phyloP scores from a whole-genome alignment of 2,888 invertebrate genomes.

The Athrips mouffetella region DNA sequence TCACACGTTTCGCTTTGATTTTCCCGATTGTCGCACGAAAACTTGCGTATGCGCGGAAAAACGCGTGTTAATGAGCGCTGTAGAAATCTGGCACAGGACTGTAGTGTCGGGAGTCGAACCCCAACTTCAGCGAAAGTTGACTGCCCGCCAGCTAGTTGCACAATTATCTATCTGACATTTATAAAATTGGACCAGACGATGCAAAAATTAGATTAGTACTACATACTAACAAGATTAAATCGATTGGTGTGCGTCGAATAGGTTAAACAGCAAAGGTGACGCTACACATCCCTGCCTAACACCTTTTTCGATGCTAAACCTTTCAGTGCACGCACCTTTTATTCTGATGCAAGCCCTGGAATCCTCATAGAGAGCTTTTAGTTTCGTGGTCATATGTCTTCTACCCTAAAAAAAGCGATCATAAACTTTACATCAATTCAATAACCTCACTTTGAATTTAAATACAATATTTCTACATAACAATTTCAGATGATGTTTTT shows the following conservation, averaged over 20 bases:
- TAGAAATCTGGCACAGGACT: background rate
- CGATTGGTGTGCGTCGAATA: constrained; percentile 1
- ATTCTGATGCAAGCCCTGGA: too few relatives aligned
- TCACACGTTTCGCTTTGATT: background rate
- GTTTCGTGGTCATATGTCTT: too few relatives aligned
- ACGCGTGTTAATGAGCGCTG: constrained; percentile 5
- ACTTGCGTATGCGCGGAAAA: background rate
- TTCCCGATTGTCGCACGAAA: background rate
- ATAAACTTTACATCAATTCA: too few relatives aligned
- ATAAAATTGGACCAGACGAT: constrained; percentile 71
- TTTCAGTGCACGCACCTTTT: too few relatives aligned
- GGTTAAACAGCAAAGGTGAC: too few relatives aligned
- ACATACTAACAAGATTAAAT: constrained; percentile 1
- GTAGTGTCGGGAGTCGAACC: constrained; percentile 9
- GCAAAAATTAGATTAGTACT: constrained; percentile 21
- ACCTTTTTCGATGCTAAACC: too few relatives aligned
- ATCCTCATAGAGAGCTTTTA: too few relatives aligned
- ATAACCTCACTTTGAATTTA: too few relatives aligned
- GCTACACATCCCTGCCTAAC: too few relatives aligned
- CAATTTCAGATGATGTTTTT: too few relatives aligned
- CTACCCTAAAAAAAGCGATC: too few relatives aligned
- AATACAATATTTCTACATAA: too few relatives aligned
- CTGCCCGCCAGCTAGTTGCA: constrained; percentile 68
- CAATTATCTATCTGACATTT: constrained; percentile 78
- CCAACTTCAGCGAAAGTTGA: constrained; percentile 38